Base-by-base conservation (phyloP, 92 coral and sea anemone species). In the Phenganax stokvisi region DNA sequence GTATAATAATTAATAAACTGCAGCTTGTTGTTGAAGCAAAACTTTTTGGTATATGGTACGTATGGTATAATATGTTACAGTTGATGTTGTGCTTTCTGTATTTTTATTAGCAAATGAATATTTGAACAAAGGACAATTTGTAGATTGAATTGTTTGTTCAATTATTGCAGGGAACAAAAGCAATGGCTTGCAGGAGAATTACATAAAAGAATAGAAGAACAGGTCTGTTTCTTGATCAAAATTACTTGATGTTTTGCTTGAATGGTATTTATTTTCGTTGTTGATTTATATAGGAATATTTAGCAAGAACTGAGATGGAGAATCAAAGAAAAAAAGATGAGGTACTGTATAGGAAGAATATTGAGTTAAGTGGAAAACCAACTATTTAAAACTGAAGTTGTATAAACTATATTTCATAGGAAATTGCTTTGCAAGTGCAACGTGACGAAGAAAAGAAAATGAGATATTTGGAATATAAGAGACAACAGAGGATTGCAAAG, bases 131-230 rank as follows among this genome's bases (percentile, higher is more conserved):
- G 47, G 47, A 37, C 3, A 37, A 37, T 37, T 37, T 37, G 47
- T 5, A 37, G 47, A 37, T 37, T 2, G 47, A 37, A 37, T 37
- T 37, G 5, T 37, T 37, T 61, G 67, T 66, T 66, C 10, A 47
- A 31, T 37, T 75, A 51, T 66, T 47, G 66, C 72, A 93, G 99
- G 86, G 97, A 89, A 83, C 88, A 87, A 66, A 89, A 90, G 65
- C 83, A 92, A 44, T 96, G 99, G 99, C 88, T 96, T 12, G 90
- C 99, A 12, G 89, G 87, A 73, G 99, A 96, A 67, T 89, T 96
- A 4, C 92, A 92, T 25, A 89, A 88, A 10, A 89, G 90, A 73
- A 87, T 96, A 9, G 96, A 87, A 57, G 81, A 57, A 56, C 96
- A 96, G 92, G 98, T 93, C 9, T 10, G 51, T 37, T 56, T 9